Conservation (phyloP, 2,888 invertebrate species). For the Pterostichus madidus region DNA sequence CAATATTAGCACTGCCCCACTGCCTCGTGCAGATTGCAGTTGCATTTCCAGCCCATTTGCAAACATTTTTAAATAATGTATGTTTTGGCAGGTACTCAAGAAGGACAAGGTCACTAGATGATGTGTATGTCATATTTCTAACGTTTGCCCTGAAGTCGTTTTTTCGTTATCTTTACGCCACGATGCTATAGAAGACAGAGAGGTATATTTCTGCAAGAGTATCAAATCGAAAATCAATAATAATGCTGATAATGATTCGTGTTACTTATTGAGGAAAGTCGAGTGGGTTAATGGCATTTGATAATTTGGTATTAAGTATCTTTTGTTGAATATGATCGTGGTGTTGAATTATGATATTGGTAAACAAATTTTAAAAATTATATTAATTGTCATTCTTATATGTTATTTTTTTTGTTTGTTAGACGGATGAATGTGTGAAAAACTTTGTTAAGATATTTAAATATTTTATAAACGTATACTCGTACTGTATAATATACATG, state of each 20-base stretch:
- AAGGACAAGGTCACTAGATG: constrained; percentile 5
- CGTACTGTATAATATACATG: no score
- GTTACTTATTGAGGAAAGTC: constrained; percentile 21
- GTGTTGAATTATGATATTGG: not conserved
- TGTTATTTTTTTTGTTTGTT: no score
- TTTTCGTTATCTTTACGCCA: constrained; percentile 7
- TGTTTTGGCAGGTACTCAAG: constrained; percentile 13
- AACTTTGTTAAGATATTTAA: no score
- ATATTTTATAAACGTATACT: no score
- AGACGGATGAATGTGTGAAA: no score
- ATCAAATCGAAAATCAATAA: constrained; percentile 45
- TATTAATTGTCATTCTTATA: no score
- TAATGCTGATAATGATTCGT: constrained; percentile 31
- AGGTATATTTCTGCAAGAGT: constrained; percentile 1
- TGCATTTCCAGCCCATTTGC: constrained; percentile 35
- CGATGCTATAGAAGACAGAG: constrained; percentile 7
- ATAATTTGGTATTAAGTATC: not conserved
- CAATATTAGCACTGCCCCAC: not conserved
- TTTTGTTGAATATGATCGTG: not conserved
- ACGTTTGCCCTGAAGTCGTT: not conserved
- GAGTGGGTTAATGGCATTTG: not conserved
- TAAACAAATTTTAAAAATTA: no score
- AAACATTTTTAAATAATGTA: constrained; percentile 4
- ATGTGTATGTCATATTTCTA: constrained; percentile 23
- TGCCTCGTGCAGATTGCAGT: constrained; percentile 13